Evolutionary conservation across 1,140 invertebrate species (phyloP).

Genomic region (Globodera ellingtonae): DNA sequence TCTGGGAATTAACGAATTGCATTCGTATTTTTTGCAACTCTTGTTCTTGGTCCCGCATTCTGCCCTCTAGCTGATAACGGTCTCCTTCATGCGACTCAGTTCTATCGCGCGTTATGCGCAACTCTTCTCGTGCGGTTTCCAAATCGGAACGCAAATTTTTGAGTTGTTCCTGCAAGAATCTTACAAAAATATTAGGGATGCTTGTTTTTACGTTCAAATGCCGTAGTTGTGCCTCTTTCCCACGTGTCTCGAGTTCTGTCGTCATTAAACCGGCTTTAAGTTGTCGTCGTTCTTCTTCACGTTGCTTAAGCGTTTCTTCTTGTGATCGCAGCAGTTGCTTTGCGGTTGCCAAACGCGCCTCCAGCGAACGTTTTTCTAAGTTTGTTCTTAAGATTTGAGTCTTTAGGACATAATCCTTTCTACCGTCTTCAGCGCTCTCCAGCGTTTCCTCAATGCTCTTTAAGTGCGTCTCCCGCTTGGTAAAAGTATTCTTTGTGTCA

Average conservation of each 20-base stretch:
- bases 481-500: slow-evolving; percentile 61
- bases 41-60: slow-evolving; percentile 58
- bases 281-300: slow-evolving; percentile 61
- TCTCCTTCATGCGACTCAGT: slow-evolving; percentile 57
- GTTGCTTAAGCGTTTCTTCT: slow-evolving; percentile 61
- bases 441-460: slow-evolving; percentile 63
- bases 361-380: slow-evolving; percentile 61
- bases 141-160: slow-evolving; percentile 63
- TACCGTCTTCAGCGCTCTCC: slow-evolving; percentile 57
- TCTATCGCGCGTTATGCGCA: slow-evolving; percentile 55
- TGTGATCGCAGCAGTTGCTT: slow-evolving; percentile 64
- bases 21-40: slow-evolving; percentile 55
- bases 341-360: slow-evolving; percentile 54
- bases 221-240: slow-evolving; percentile 63
- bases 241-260: slow-evolving; percentile 59
- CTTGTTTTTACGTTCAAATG: slow-evolving; percentile 57
- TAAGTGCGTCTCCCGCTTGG: slow-evolving; percentile 59
- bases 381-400: background rate
- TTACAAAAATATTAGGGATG: background rate
- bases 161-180: slow-evolving; percentile 58
- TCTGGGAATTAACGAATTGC: slow-evolving; percentile 56
- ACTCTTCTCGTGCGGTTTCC: slow-evolving; percentile 61
- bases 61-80: slow-evolving; percentile 60
- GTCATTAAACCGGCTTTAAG: slow-evolving; percentile 63
- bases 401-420: background rate